Base-by-base conservation (phyloP, 1,140 invertebrate species). In the Acromyrmex echinatior region DNA sequence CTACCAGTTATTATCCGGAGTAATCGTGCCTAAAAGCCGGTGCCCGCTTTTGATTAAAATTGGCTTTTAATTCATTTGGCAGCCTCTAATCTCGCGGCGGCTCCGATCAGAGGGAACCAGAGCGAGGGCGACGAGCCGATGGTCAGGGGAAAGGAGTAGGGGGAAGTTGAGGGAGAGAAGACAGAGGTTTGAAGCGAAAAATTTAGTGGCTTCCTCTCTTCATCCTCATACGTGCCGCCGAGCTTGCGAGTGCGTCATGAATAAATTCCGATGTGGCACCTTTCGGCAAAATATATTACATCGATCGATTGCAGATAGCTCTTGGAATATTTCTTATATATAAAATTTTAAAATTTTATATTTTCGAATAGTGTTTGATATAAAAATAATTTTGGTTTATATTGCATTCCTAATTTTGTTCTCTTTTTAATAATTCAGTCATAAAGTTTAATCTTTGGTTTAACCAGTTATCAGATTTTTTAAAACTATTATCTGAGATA, bases 21-120 rank as follows among this genome's bases (percentile, higher is more conserved):
- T 95, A 95, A 95, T 94, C 94, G 94, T 93, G 94, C 93, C 94
- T 94, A 94, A 94, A 94, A 95, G 92, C 93, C 92, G 93, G 93
- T 94, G 91, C 91, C 93, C 92, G 93, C 92, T 95, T 94, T 94
- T 94, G 94, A 94, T 95, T 94, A 95, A 95, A 95, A 95, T 95
- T 94, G 94, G 92, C 94, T 94, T 95, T 95, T 94, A 95, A 95
- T 95, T 95, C 93, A 95, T 95, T 95, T 95, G 94, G 92, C 93
- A 93, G 94, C 92, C 94, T 95, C 94, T 95, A 95, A 95, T 95
- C 94, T 94, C 90, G 88, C 74, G 90, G 91, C 92, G 91, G 91
- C 88, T 87, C 63, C 90, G 91, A 92, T 92, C 91, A 91, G 86
- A 92, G 88, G 39, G 77, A 86, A 86, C 66, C 49, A 89, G 56